Base-by-base conservation (phyloP, 2,797 vertebrate species). In the Lutjanus campechanus region DNA sequence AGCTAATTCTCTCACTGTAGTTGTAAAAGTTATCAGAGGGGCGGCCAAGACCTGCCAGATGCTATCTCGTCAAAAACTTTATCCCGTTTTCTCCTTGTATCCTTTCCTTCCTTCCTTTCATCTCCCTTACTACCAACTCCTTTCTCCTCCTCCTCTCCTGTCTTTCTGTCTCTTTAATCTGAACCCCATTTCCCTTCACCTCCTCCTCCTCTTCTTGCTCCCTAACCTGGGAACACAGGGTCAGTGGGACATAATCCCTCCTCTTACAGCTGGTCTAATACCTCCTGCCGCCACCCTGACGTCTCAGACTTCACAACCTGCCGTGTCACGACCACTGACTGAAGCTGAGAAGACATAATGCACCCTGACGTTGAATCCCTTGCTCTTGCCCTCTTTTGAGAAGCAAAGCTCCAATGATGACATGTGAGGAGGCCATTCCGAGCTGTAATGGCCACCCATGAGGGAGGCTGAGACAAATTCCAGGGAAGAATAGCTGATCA, bases 271-370 rank as follows among this genome's bases (percentile, higher is more conserved):
- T 79, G 87, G 51, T 43, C 58, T 92, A 92, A 93, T 86, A 67
- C 90, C 89, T 82, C 71, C 74, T 84, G 82, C 86, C 71, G 82
- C 92, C 90, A 89, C 88, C 85, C 65, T 36, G 74, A 89, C 43
- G 46, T 87, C 89, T 91, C 77, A 71, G 83, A 91, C 89, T 92
- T 90, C 87, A 87, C 88, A 90, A 88, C 77, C 83, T 85, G 71
- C 76, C 68, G 69, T 83, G 91, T 91, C 86, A 87, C 3, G 41
- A 76, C 69, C 64, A 17, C 72, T 41, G 59, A 49, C 82, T 87
- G 83, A 88, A 85, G 86, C 80, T 25, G 13, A 46, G 73, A 64
- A 78, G 81, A 87, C 47, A 10, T 85, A 77, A 92, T 77, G 76
- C 71, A 46, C 51, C 47, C 75, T 82, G 87, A 90, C 84, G 12